These are phyloP conservation scores for Drosophila azteca DNA, from an alignment of 1,140 invertebrate genomes.

Conservation along the genomic window DNA sequence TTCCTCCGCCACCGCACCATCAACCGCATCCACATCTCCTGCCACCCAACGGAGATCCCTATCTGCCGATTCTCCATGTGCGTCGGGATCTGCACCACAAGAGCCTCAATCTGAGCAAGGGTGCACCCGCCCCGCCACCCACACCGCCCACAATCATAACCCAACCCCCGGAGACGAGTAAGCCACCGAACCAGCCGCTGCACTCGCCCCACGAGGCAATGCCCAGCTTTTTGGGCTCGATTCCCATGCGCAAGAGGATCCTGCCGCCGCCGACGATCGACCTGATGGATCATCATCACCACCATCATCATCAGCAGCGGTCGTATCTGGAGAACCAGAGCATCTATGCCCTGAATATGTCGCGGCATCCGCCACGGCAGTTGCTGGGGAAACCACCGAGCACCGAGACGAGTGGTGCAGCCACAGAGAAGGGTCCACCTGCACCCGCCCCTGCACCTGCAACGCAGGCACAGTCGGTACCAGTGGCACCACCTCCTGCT, in stretches of 20 bases:
- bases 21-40: constrained; percentile 46
- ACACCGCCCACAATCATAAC: constrained; percentile 69
- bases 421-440: constrained; percentile 43
- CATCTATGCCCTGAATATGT: constrained; percentile 70
- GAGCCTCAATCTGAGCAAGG: constrained; percentile 77
- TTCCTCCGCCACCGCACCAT: constrained; percentile 16
- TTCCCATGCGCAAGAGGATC: constrained; percentile 85
- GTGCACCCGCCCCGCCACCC: constrained; percentile 30
- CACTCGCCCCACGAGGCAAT: constrained; percentile 84
- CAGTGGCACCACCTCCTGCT: constrained; percentile 70
- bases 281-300: constrained; percentile 47
- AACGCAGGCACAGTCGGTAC: neutral
- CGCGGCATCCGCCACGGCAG: constrained; percentile 67
- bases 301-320: constrained; percentile 48
- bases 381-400: constrained; percentile 55
- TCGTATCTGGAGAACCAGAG: constrained; percentile 57
- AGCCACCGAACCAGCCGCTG: constrained; percentile 65
- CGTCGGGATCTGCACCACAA: constrained; percentile 88
- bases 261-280: constrained; percentile 65
- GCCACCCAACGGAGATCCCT: constrained; percentile 73
- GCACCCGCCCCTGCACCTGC: neutral
- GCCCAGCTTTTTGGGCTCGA: constrained; percentile 86
- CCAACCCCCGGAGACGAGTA: constrained; percentile 77
- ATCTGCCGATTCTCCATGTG: constrained; percentile 88
- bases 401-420: constrained; percentile 36